Base-by-base conservation (phyloP, 37 sponge, comb jelly and placozoan genomes). In the Chondrosia reniformis region DNA sequence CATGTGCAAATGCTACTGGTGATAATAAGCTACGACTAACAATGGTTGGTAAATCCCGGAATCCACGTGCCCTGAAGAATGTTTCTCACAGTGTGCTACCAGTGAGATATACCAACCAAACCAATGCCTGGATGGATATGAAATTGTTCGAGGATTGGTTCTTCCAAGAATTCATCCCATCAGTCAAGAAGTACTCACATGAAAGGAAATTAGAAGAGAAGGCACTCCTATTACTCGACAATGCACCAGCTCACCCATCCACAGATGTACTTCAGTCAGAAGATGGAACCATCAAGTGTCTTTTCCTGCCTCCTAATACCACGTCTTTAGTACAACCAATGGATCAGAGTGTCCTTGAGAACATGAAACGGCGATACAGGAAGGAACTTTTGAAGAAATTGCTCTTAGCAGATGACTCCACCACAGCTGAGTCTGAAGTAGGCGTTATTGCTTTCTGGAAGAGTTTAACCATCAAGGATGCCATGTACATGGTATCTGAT, bases 81-180 rank as follows among this genome's bases (percentile, higher is more conserved):
- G 22, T 87, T 0, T 38, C 57, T 19, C 25, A 27, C 55, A 40
- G 79, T 6, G 31, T 63, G 45, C 81, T 91, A n/a, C 92, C 85
- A 55, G 79, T 84, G 7, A 39, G 33, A 33, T 92, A 87, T 42
- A 39, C 74, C 7, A 66, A 49, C 57, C 82, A 92, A 62, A 73
- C 38, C 19, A 91, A 84, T 91, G 92, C 92, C n/a, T 91, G 92
- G 92, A 81, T 88, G 80, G 41, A 54, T n/a, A 33, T 63, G 19
- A 75, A 42, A 7, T 49, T 76, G 6, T 87, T 87, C 67, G 32
- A 24, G 22, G 82, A 79, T n/a, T 92, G 88, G 92, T 92, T 87
- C 72, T 77, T 87, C 74, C 38, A 80, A 17, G 42, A 62, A 17
- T 92, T 92, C 36, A 81, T 87, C 13, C 92, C 85, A 31, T 42